Base-by-base conservation (phyloP, 2,113 vertebrate species). In the Ariopsis seemanni region DNA sequence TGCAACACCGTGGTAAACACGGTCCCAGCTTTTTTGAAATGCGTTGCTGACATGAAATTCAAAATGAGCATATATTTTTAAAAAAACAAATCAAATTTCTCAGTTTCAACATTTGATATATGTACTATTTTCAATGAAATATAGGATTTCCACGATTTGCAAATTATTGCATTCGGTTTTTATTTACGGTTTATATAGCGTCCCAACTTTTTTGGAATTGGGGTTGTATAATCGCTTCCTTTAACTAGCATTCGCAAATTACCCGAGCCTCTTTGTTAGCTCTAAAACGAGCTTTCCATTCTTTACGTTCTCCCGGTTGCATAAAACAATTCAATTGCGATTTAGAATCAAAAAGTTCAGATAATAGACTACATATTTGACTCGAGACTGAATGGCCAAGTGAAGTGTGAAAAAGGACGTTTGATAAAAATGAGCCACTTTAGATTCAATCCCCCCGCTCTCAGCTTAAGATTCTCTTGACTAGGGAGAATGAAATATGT, bases 401-500 rank as follows among this genome's bases (percentile, higher is more conserved):
- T 30, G 58, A 83, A 50, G 80, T 12, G 22, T 86, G 86, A 57
- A 57, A 82, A 84, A 71, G 58, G 75, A 62, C 34, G 80, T 83
- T 78, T 81, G 14, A 87, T 90, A 87, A 91, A 91, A 91, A 90
- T 89, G 91, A 92, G 92, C 91, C 91, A 92, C 93, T 93, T 94
- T 92, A 92, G 85, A 91, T 91, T 89, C 57, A 10, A 77, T 65
- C 88, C 62, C n/a, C 17, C 15, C 42, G 42, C 42, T 42, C 14
- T 53, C 12, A 90, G 82, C 89, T 92, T 83, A 91, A 85, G 90
- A 90, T 88, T 90, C 90, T 92, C 94, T 92, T 92, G 92, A 93
- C 89, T 92, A 75, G 87, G 93, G 93, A 93, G 92, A 94, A 93
- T 93, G 93, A 94, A 94, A 95, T 93, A 94, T 92, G 92, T 91